Evolutionary conservation across 2,797 vertebrate species (phyloP).

Genomic region (Hylomyscus alleni): DNA sequence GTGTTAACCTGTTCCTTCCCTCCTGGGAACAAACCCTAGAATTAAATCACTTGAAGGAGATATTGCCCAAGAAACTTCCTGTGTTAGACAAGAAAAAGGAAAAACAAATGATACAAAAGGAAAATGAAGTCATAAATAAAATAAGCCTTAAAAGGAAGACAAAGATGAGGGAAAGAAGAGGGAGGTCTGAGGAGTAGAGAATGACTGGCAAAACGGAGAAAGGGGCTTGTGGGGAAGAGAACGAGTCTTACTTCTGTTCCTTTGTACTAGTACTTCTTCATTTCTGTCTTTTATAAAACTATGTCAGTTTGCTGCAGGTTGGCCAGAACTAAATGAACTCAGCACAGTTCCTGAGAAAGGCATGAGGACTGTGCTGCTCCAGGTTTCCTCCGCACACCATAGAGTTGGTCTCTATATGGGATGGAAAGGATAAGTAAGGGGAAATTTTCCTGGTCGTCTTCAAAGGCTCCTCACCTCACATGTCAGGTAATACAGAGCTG

Average conservation of each 20-base stretch:
- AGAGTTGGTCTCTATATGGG: not conserved
- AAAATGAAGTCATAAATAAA: not conserved
- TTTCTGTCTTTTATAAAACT: conserved; percentile 21
- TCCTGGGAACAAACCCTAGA: conserved; percentile 23
- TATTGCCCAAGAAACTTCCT: not conserved
- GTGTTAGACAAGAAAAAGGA: not conserved
- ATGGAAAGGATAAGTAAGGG: not conserved
- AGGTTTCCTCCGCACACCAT: not conserved
- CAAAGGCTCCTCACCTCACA: not conserved
- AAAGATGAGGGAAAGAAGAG: not conserved
- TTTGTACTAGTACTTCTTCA: not conserved
- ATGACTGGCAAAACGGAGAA: not conserved
- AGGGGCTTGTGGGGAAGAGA: not conserved
- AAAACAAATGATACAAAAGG: not conserved
- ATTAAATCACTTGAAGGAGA: not conserved
- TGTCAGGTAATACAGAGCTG: not conserved
- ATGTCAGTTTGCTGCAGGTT: not conserved
- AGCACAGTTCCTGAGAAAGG: not conserved
- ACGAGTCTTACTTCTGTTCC: not conserved
- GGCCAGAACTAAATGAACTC: not conserved
- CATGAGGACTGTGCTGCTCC: too few species aligned
- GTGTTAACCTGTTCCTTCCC: not conserved
- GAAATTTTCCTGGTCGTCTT: conserved; percentile 9
- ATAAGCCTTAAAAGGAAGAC: not conserved
- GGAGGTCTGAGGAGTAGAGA: not conserved